phyloP scores from a whole-genome alignment of 2,797 vertebrate genomes.

The Amphiprion clarkii region DNA sequence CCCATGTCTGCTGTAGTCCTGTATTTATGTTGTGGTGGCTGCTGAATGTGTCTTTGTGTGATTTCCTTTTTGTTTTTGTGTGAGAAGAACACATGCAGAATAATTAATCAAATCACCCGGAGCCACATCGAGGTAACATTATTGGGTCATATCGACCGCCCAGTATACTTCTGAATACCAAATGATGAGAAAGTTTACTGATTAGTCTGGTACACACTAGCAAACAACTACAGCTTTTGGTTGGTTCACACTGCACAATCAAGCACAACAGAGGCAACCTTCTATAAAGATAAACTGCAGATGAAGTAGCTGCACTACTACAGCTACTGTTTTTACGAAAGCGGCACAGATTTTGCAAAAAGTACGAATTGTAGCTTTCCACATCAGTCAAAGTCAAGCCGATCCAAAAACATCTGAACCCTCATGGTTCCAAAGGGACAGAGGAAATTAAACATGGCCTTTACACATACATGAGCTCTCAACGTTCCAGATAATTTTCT shows the following conservation, averaged over 20 bases:
- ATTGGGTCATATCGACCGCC: no score
- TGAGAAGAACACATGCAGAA: no score
- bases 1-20: conserved; percentile 7
- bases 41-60: conserved; percentile 2
- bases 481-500: not conserved
- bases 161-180: no score
- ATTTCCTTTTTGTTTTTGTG: not conserved
- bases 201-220: no score
- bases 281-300: no score
- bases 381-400: no score
- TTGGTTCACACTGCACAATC: not conserved
- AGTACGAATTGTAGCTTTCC: no score
- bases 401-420: no score
- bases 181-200: no score
- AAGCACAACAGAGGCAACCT: not conserved
- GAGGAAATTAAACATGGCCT: not conserved
- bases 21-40: not conserved
- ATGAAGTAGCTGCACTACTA: not conserved
- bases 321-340: not conserved
- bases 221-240: not conserved
- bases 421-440: not conserved
- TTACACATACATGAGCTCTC: not conserved
- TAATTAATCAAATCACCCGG: no score
- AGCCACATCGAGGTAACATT: no score
- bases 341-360: not conserved